Evolutionary conservation across 2,888 invertebrate genomes (phyloP), one percentile per base, ranked within the genome.

Genomic region (Biston betularia): DNA sequence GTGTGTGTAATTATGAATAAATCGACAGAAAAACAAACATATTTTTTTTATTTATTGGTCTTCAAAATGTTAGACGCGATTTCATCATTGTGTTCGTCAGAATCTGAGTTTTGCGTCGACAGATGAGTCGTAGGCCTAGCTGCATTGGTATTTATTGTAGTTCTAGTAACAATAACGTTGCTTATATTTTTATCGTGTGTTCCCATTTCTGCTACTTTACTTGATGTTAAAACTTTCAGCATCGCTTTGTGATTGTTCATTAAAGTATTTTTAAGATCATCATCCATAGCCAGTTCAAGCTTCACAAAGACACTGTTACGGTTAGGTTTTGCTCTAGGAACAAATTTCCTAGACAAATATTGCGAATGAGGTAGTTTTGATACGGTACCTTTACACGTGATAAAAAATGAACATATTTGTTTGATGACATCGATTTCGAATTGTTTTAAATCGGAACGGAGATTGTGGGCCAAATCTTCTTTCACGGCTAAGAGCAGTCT

Each of bases 401-500:
- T 66, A 60, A 92, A 92, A 24, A 72, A 65, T 0, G 67, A 49
- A 70, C 92, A 92, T n/a, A 88, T 74, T 61, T 70, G 79, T 0
- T 74, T 69, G 12, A 67, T 61, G 2, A 78, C 73, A 8, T 81
- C 78, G 2, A 68, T 72, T 71, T 79, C 76, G 24, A 88, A 63
- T 68, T 86, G 86, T 0, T 76, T 79, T 46, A 91, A 73, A 50
- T 91, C 90, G 0, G 84, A 68, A 42, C 74, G 78, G 8, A 88
- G 66, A 60, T 89, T 89, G 0, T 81, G 77, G 4, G 52, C 64
- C 5, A 92, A 66, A 66, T 92, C 90, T 59, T 82, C 61, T 55
- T 76, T 74, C 0, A 88, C 71, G 8, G 69, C 74, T 3, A 61
- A 4, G 44, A 77, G 68, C 45, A 85, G 42, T 63, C 74, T 80